A percentile compares a stretch with the other conserved stretches of the same genome.
Conservation (phyloP, 2,113 vertebrate genomes). For the Hippocampus barbouri region DNA sequence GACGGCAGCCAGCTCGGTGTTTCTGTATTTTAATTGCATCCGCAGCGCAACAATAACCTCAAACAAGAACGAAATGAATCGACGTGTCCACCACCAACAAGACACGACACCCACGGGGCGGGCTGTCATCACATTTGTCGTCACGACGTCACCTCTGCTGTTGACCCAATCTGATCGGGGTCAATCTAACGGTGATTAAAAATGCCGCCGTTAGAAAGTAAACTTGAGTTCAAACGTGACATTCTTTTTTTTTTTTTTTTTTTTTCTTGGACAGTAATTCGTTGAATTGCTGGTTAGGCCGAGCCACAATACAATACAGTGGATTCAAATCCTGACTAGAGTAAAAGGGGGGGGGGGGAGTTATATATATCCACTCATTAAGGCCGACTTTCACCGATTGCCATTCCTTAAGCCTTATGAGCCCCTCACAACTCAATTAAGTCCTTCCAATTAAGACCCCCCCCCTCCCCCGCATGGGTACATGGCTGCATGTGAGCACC, state of each 20-base stretch:
- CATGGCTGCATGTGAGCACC: slow-evolving; percentile 15
- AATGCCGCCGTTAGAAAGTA: slow-evolving; percentile 60
- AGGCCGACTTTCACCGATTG: slow-evolving; percentile 63
- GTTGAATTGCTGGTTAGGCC: slow-evolving; percentile 59
- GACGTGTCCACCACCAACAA: slow-evolving; percentile 44
- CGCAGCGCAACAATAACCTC: slow-evolving; percentile 1
- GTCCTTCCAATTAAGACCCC: slow-evolving; percentile 65
- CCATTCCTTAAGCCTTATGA: slow-evolving; percentile 69
- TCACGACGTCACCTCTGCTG: slow-evolving; percentile 71
- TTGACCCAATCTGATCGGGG: slow-evolving; percentile 79
- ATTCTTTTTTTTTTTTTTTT: slow-evolving; percentile 49
- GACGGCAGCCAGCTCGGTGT: not conserved
- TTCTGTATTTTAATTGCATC: not conserved
- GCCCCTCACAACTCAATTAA: slow-evolving; percentile 73
- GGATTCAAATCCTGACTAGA: slow-evolving; percentile 30
- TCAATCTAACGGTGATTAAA: slow-evolving; percentile 46
- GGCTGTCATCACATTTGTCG: slow-evolving; percentile 73
- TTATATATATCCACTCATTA: slow-evolving; percentile 60
- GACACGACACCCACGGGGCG: slow-evolving; percentile 3
- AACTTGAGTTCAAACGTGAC: not conserved
- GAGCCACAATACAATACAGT: slow-evolving; percentile 23
- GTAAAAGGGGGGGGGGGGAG: slow-evolving; percentile 11
- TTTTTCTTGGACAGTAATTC: slow-evolving; percentile 53
- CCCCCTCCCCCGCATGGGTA: slow-evolving; percentile 28
- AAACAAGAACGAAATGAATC: slow-evolving; percentile 10